Percentiles rank a stretch among this genome's conserved stretches.
These are phyloP conservation scores for Tetheella fluctuosa DNA, from an alignment of 2,888 invertebrate species.

Conservation along the genomic window DNA sequence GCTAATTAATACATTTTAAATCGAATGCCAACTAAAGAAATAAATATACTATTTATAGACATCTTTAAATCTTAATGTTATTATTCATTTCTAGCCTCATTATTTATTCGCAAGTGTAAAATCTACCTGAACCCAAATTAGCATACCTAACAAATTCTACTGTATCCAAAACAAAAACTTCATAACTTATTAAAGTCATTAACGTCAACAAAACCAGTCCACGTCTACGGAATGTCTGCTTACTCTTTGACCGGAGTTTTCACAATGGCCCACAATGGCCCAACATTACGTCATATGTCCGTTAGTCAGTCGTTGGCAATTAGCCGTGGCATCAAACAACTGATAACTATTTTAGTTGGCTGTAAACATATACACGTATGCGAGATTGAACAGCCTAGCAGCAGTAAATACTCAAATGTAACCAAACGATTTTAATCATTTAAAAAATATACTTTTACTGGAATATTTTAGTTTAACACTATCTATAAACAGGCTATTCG, in stretches of 20 bases:
- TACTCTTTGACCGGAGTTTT: constrained; percentile 10
- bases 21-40: no score
- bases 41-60: no score
- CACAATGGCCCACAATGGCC: constrained; percentile 10
- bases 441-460: no score
- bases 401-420: constrained; percentile 3
- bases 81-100: background rate
- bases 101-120: background rate
- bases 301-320: constrained; percentile 55
- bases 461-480: no score
- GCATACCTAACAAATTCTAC: background rate
- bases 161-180: background rate
- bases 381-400: constrained; percentile 8
- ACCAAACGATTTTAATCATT: background rate
- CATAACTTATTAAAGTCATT: background rate
- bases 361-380: constrained; percentile 35
- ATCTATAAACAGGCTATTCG: no score
- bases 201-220: background rate
- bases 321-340: constrained; percentile 53
- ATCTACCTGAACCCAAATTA: no score
- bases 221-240: constrained; percentile 14
- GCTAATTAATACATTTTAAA: no score
- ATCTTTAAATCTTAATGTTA: no score
- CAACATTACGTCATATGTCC: constrained; percentile 33
- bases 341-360: constrained; percentile 57